These are phyloP conservation scores for Pitangus sulphuratus DNA, from an alignment of 2,797 vertebrate species.

Conservation along the genomic window DNA sequence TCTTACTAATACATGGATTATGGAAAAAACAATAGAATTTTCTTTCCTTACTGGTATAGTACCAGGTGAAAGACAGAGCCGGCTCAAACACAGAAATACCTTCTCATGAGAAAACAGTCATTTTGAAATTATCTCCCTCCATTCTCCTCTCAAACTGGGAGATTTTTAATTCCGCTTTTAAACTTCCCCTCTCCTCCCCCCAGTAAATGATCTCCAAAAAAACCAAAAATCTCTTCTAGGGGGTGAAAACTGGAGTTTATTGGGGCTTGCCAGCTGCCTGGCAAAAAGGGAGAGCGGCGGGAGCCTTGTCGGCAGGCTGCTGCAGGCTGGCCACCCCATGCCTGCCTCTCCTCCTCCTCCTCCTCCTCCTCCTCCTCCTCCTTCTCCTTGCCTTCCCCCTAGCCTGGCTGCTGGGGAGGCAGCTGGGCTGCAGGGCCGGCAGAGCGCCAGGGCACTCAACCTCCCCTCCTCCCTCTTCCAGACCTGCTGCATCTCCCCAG, in stretches of 20 bases:
- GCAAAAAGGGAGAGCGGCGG: background rate
- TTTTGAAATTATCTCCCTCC: background rate
- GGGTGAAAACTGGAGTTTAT: slow-evolving; percentile 34
- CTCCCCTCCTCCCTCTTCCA: slow-evolving; percentile 72
- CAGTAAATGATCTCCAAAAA: background rate
- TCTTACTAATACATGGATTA: background rate
- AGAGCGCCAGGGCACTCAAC: slow-evolving; percentile 69
- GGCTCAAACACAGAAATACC: background rate
- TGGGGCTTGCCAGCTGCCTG: slow-evolving; percentile 52
- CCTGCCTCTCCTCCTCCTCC: slow-evolving; percentile 26
- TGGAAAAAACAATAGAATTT: background rate
- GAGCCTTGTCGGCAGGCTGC: slow-evolving; percentile 33
- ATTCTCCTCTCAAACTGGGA: background rate
- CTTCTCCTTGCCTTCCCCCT: slow-evolving; percentile 56
- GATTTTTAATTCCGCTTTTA: background rate
- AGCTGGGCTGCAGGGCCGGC: slow-evolving; percentile 73
- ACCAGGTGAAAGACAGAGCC: background rate
- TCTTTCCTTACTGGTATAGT: background rate
- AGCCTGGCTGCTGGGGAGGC: slow-evolving; percentile 70
- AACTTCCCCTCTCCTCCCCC: background rate
- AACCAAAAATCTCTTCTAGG: background rate
- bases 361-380: slow-evolving; percentile 43
- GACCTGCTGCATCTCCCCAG: slow-evolving; percentile 73
- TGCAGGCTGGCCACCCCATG: slow-evolving; percentile 33
- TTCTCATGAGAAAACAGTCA: background rate